These are phyloP conservation scores for Patiria miniata DNA, from an alignment of 35 echinoderm and acorn worm species.

Conservation along the genomic window DNA sequence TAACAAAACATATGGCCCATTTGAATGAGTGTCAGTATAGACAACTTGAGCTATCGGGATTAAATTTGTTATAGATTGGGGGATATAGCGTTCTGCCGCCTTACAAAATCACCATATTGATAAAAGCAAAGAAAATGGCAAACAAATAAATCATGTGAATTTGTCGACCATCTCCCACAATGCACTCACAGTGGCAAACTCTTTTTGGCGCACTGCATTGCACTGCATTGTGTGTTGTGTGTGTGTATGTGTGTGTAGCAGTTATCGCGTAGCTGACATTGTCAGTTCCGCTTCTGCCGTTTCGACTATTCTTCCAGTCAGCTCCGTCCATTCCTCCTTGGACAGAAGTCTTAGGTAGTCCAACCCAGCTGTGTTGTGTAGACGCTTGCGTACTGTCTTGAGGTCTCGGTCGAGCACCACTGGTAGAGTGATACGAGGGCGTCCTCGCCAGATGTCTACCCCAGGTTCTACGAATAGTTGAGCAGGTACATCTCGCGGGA, in stretches of 20 bases:
- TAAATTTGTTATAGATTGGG: no score
- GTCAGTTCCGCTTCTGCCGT: conserved; percentile 7
- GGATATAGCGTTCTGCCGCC: no score
- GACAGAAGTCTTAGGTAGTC: conserved; percentile 10
- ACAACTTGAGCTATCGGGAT: no score
- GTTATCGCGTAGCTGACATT: conserved; percentile 1
- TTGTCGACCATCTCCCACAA: no score
- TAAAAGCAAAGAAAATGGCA: neutral
- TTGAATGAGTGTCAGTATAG: no score
- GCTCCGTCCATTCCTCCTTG: neutral
- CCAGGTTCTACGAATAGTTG: neutral
- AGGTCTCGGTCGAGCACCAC: neutral
- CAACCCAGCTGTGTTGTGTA: conserved; percentile 13
- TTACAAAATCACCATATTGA: no score
- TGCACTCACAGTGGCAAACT: no score
- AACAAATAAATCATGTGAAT: no score
- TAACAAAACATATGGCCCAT: no score
- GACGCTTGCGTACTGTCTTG: neutral
- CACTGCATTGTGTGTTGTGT: no score
- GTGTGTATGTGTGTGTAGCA: conserved; percentile 8
- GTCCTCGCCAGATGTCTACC: neutral
- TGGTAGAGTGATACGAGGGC: neutral
- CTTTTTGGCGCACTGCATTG: no score
- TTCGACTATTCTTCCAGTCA: neutral
- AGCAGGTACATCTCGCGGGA: neutral